Evolutionary conservation across 2,797 vertebrate genomes (phyloP).

Genomic region (Antrozous pallidus): DNA sequence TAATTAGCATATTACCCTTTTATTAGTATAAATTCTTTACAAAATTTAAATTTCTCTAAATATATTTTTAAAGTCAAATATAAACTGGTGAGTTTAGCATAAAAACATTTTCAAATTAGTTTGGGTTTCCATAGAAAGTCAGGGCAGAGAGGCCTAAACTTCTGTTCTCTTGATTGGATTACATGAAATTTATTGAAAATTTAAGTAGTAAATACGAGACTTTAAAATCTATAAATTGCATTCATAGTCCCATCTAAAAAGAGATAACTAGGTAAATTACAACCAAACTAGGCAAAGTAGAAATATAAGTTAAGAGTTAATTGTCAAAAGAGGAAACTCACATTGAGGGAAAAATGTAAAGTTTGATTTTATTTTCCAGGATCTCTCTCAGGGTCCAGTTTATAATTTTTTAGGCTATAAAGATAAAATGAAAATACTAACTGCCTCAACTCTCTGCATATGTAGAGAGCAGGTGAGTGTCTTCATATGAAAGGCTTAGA

Average conservation of each 20-base stretch:
- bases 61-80: slow-evolving; percentile 39
- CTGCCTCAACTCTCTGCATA: neutral
- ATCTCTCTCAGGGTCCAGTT: neutral
- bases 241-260: neutral
- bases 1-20: too few relatives aligned
- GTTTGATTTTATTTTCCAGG: slow-evolving; percentile 10
- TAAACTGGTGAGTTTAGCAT: slow-evolving; percentile 48
- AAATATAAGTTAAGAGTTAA: neutral
- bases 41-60: slow-evolving; percentile 66
- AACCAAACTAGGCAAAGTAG: neutral
- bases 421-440: slow-evolving; percentile 41
- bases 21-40: too few relatives aligned
- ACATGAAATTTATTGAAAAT: slow-evolving; percentile 45
- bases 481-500: slow-evolving; percentile 40
- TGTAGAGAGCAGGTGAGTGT: neutral
- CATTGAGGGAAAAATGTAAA: neutral
- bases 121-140: slow-evolving; percentile 39
- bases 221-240: slow-evolving; percentile 2
- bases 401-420: neutral
- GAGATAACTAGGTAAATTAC: neutral
- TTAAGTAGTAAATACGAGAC: slow-evolving; percentile 35
- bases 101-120: slow-evolving; percentile 37
- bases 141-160: slow-evolving; percentile 37
- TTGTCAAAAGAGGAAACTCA: neutral
- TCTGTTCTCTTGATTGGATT: slow-evolving; percentile 54